A percentile compares a stretch with the other conserved stretches of the same genome.
Conservation (phyloP, 2,888 invertebrate species). For the Melipona bicolor region DNA sequence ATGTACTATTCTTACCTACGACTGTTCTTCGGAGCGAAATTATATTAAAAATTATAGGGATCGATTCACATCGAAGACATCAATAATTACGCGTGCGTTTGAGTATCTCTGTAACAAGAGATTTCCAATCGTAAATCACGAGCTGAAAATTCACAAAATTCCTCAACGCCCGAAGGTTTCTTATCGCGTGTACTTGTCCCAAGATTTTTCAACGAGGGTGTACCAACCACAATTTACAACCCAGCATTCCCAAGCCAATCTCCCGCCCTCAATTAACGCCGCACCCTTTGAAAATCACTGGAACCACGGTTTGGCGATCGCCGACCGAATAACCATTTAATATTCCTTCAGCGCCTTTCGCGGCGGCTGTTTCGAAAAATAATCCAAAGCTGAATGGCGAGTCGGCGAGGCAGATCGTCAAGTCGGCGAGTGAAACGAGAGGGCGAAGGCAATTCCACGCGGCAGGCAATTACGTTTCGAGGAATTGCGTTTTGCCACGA, state of each 20-base stretch:
- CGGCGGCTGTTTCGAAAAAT: background rate
- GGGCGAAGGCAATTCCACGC: conserved; percentile 46
- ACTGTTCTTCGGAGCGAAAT: too few relatives aligned
- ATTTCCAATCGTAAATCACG: too few relatives aligned
- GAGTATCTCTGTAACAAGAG: too few relatives aligned
- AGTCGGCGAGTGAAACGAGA: background rate
- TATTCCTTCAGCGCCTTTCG: background rate
- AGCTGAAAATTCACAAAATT: too few relatives aligned
- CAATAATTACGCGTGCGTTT: too few relatives aligned
- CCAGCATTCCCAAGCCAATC: background rate
- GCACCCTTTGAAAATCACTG: background rate
- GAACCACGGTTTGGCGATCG: background rate
- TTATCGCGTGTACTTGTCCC: too few relatives aligned
- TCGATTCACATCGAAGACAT: too few relatives aligned
- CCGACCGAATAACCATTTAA: background rate
- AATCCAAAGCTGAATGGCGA: conserved; percentile 1
- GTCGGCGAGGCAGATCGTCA: background rate
- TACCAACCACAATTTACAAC: background rate
- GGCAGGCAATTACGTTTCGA: conserved; percentile 64
- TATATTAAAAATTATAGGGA: too few relatives aligned
- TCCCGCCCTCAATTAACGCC: background rate
- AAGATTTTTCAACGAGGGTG: too few relatives aligned
- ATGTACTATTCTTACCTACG: too few relatives aligned
- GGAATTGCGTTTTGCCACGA: conserved; percentile 58
- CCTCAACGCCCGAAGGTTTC: too few relatives aligned